Conservation (phyloP, 2,113 vertebrate species). For the Peromyscus maniculatus region DNA sequence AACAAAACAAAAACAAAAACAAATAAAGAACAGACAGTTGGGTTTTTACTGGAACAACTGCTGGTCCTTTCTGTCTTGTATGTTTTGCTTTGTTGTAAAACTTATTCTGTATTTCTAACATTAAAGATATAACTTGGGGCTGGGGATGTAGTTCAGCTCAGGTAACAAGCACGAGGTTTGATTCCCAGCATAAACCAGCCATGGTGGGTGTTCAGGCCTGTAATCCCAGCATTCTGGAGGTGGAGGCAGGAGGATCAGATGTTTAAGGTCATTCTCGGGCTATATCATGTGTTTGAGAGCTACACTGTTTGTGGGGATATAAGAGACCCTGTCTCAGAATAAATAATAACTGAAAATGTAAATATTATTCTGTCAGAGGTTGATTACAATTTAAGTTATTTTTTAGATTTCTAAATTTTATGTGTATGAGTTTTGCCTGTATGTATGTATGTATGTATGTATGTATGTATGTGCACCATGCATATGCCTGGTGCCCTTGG, state of each 20-base stretch:
- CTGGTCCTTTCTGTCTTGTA: not conserved
- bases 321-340: not conserved
- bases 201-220: not conserved
- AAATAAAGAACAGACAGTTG: not conserved
- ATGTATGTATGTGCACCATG: not conserved
- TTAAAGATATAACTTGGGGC: not conserved
- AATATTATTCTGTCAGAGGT: not conserved
- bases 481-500: not conserved
- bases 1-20: no score
- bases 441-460: not conserved
- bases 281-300: no score
- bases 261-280: no score
- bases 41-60: not conserved
- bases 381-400: not conserved
- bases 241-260: not conserved
- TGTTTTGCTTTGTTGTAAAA: not conserved
- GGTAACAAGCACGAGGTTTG: not conserved
- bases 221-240: no score
- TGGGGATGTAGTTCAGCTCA: not conserved
- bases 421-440: not conserved
- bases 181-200: not conserved
- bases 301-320: not conserved
- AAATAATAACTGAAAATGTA: not conserved
- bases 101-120: not conserved
- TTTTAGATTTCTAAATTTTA: not conserved